phyloP scores from a whole-genome alignment of 2,113 vertebrate species.

The Paratilapia polleni region DNA sequence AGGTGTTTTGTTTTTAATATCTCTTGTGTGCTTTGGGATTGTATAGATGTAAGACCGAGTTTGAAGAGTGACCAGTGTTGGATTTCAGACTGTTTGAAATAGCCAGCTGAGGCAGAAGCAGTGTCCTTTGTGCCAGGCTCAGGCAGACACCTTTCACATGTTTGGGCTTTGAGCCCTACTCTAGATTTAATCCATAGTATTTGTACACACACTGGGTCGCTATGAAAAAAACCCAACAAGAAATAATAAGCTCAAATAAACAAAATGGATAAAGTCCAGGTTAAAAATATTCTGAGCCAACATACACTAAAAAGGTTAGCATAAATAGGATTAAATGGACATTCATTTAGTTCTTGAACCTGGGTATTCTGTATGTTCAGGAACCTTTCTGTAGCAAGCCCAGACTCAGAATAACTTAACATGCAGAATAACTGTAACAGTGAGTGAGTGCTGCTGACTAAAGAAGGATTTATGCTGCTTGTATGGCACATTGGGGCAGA shows the following conservation, averaged over 20 bases:
- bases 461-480: neutral
- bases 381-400: neutral
- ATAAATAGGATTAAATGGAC: neutral
- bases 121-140: slow-evolving; percentile 30
- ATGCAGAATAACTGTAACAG: no score
- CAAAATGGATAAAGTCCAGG: neutral
- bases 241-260: neutral
- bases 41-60: neutral
- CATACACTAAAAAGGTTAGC: neutral
- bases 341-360: neutral
- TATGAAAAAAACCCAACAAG: neutral
- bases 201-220: slow-evolving; percentile 23
- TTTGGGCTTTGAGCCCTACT: slow-evolving; percentile 40
- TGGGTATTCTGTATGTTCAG: neutral
- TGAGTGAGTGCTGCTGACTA: neutral
- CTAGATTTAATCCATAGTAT: slow-evolving; percentile 48
- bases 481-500: neutral
- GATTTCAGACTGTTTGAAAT: slow-evolving; percentile 20
- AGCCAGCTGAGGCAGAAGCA: slow-evolving; percentile 21
- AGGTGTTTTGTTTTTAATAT: slow-evolving; percentile 30
- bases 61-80: neutral
- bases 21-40: neutral
- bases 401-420: neutral
- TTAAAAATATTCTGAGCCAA: neutral
- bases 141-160: slow-evolving; percentile 55